Conservation (phyloP, 2,888 invertebrate species). For the Erebia epiphron region DNA sequence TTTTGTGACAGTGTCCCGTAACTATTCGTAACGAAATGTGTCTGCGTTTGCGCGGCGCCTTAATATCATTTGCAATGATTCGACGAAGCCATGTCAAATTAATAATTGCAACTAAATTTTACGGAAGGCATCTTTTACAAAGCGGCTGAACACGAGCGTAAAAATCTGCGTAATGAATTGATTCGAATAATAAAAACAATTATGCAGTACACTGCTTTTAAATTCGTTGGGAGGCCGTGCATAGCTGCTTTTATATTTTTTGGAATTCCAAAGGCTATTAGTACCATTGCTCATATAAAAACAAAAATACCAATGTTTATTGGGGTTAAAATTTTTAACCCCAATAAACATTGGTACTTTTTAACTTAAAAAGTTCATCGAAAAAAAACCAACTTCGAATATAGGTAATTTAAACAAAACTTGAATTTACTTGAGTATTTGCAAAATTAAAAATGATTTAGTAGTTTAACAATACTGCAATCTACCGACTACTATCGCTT, state of each 20-base stretch:
- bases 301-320: not conserved
- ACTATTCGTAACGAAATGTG: too few species aligned
- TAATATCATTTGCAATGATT: conserved; percentile 55
- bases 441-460: too few species aligned
- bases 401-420: too few species aligned
- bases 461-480: too few species aligned
- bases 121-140: conserved; percentile 54
- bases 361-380: not conserved
- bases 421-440: too few species aligned
- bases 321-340: too few species aligned
- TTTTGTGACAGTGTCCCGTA: too few species aligned
- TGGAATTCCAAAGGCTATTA: conserved; percentile 17
- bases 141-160: conserved; percentile 53
- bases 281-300: conserved; percentile 6
- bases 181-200: conserved; percentile 27
- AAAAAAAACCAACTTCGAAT: not conserved
- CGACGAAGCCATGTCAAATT: conserved; percentile 71
- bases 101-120: conserved; percentile 73
- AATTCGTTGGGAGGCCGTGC: conserved; percentile 27
- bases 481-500: not conserved
- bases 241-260: conserved; percentile 10
- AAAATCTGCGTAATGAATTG: conserved; percentile 28
- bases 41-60: too few species aligned
- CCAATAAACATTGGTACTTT: too few species aligned
- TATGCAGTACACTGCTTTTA: conserved; percentile 21